Evolutionary conservation across 2,113 vertebrate genomes (phyloP).

Genomic region (Physeter macrocephalus): DNA sequence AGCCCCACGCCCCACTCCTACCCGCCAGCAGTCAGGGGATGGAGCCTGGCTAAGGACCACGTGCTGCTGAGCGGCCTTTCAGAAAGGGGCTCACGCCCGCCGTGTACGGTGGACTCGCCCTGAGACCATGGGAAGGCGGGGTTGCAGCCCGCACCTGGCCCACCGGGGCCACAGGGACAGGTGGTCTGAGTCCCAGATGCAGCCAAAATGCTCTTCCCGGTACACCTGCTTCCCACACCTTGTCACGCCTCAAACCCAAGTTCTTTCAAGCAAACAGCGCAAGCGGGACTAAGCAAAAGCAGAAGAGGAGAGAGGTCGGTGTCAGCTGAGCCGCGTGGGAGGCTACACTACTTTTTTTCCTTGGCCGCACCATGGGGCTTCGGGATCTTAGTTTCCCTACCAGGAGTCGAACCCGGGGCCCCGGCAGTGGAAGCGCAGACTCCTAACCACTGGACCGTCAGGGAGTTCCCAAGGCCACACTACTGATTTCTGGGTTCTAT

Average conservation of each 20-base stretch:
- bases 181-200: not conserved
- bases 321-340: accelerated
- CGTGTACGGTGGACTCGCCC: not conserved
- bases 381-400: not conserved
- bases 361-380: not conserved
- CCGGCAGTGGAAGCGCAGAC: not conserved
- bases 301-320: accelerated
- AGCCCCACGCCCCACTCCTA: not conserved
- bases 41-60: not conserved
- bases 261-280: too few species aligned
- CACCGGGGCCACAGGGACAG: not conserved
- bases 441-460: not conserved
- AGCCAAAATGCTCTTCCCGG: not conserved
- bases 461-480: not conserved
- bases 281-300: accelerated
- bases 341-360: too few species aligned
- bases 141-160: not conserved
- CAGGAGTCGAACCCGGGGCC: not conserved
- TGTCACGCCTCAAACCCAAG: not conserved
- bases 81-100: not conserved
- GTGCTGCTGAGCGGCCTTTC: not conserved
- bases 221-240: not conserved
- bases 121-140: not conserved
- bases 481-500: accelerated
- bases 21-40: not conserved